Percentiles rank a stretch among this genome's conserved stretches.
Conservation (phyloP, 2,797 vertebrate genomes). For the Eremophila alpestris region DNA sequence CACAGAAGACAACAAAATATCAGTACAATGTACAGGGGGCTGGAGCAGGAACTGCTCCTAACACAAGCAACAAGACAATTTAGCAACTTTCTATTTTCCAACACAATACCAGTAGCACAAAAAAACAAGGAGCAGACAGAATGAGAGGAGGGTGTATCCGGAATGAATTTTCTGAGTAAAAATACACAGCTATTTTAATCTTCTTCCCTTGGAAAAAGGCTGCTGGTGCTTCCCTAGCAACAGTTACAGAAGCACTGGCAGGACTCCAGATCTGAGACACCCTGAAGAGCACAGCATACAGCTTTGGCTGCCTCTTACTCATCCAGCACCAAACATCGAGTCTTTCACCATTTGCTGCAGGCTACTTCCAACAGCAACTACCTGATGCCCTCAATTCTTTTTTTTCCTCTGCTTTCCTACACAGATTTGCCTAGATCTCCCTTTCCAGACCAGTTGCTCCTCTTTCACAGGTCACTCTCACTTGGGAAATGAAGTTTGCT, state of each 20-base stretch:
- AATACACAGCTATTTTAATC: constrained; percentile 32
- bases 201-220: constrained; percentile 3
- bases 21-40: not conserved
- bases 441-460: not conserved
- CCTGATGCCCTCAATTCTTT: not conserved
- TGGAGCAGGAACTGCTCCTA: not conserved
- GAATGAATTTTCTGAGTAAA: not conserved
- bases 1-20: not conserved
- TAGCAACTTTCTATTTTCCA: not conserved
- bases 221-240: constrained; percentile 1
- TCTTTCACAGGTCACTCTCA: not conserved
- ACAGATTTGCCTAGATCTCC: not conserved
- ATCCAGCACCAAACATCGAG: not conserved
- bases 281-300: not conserved
- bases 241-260: not conserved
- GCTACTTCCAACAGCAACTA: not conserved
- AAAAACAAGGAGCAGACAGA: not conserved
- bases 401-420: not conserved
- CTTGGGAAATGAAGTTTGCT: not conserved
- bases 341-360: not conserved
- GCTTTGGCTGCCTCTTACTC: not conserved
- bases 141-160: not conserved
- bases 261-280: not conserved
- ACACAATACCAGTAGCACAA: not conserved
- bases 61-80: not conserved